Conservation (phyloP, 2,797 vertebrate species). For the Trichosurus vulpecula region DNA sequence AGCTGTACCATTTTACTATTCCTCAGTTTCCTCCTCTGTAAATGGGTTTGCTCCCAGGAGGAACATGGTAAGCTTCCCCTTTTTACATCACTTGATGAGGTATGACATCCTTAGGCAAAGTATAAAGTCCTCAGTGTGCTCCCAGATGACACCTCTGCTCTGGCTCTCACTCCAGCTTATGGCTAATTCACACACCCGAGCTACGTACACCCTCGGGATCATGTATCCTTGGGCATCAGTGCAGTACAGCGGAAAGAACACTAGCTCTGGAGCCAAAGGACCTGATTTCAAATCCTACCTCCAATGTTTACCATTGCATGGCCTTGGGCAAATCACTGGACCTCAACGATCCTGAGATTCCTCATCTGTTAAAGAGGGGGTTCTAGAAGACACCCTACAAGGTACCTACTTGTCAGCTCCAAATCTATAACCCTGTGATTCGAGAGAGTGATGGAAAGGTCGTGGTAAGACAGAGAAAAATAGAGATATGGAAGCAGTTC, state of each 20-base stretch:
- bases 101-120: neutral
- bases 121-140: neutral
- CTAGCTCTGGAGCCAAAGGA: neutral
- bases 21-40: neutral
- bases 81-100: neutral
- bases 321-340: neutral
- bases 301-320: no score
- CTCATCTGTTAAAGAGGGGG: neutral
- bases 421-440: neutral
- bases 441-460: neutral
- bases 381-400: neutral
- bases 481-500: neutral
- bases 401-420: no score
- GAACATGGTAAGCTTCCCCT: neutral
- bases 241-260: neutral
- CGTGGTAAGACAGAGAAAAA: neutral
- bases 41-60: neutral
- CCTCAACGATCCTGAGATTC: neutral
- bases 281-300: neutral
- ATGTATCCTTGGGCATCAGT: neutral
- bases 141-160: neutral
- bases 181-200: neutral
- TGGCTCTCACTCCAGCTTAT: no score
- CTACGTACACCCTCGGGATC: neutral
- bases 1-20: neutral